phyloP scores from a whole-genome alignment of 2,797 vertebrate species.

The Oreochromis mossambicus region DNA sequence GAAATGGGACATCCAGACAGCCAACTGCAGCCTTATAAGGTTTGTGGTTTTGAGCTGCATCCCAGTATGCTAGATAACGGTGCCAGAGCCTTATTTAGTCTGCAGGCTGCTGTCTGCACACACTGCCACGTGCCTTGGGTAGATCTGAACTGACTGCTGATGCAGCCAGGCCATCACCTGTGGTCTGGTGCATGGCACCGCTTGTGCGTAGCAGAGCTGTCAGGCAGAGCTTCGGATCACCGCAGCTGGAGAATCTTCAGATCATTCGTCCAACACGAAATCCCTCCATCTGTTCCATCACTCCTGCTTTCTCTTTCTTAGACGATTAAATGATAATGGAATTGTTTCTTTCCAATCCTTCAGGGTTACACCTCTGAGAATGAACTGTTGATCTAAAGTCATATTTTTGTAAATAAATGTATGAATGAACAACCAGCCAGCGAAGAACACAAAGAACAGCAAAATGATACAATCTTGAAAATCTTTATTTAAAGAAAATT shows the following conservation, averaged over 20 bases:
- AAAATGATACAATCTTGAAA: background rate
- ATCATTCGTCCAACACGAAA: constrained; percentile 19
- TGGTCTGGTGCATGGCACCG: background rate
- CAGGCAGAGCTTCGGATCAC: background rate
- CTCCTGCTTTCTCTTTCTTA: background rate
- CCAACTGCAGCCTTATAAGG: constrained; percentile 62
- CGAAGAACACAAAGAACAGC: background rate
- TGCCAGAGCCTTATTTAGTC: constrained; percentile 63
- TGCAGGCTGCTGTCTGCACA: constrained; percentile 5
- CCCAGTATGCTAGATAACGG: constrained; percentile 37
- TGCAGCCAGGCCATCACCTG: background rate
- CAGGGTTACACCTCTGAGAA: background rate
- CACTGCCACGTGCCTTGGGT: background rate
- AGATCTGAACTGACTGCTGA: constrained; percentile 13
- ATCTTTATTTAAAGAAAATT: background rate
- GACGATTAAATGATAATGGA: background rate
- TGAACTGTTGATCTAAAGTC: background rate
- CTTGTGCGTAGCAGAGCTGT: background rate
- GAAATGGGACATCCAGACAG: constrained; percentile 24
- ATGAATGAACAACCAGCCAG: background rate
- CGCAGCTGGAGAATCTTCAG: constrained; percentile 15
- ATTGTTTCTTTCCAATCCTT: background rate
- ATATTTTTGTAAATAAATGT: background rate
- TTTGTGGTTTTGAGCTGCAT: constrained; percentile 15
- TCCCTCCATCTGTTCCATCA: constrained; percentile 13